These are phyloP conservation scores for Butorides virescens DNA, from an alignment of 2,113 vertebrate species.

Conservation along the genomic window DNA sequence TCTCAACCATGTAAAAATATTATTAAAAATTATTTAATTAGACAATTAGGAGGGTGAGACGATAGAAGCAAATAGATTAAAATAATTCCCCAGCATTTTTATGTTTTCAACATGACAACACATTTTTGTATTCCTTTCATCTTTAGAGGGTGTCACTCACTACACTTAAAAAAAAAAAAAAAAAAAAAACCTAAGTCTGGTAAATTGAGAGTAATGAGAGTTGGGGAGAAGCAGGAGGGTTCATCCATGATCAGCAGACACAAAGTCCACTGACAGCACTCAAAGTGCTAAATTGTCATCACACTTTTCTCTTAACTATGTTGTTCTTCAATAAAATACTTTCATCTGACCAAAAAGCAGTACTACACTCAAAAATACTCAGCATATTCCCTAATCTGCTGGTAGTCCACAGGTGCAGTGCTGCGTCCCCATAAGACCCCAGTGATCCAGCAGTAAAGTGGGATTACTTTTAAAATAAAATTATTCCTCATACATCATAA, in stretches of 20 bases:
- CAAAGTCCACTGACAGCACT: neutral
- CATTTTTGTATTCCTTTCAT: neutral
- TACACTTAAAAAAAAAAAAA: neutral
- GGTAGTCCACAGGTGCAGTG: neutral
- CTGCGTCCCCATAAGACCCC: neutral
- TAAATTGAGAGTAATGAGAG: neutral
- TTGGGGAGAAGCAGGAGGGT: neutral
- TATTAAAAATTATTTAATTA: neutral
- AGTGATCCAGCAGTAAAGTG: neutral
- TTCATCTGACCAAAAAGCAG: neutral
- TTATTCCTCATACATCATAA: neutral
- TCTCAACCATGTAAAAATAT: neutral
- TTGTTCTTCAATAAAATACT: neutral
- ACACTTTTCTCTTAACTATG: neutral
- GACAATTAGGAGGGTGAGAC: neutral
- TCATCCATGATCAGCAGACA: neutral
- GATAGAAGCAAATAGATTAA: neutral
- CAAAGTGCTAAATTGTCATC: neutral
- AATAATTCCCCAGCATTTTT: neutral
- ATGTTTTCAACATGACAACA: neutral
- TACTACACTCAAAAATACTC: neutral
- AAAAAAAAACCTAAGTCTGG: neutral
- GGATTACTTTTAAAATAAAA: neutral
- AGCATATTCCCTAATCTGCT: neutral
- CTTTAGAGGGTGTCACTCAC: neutral